Base-by-base conservation (phyloP, 2,797 vertebrate species). In the Diceros bicornis region DNA sequence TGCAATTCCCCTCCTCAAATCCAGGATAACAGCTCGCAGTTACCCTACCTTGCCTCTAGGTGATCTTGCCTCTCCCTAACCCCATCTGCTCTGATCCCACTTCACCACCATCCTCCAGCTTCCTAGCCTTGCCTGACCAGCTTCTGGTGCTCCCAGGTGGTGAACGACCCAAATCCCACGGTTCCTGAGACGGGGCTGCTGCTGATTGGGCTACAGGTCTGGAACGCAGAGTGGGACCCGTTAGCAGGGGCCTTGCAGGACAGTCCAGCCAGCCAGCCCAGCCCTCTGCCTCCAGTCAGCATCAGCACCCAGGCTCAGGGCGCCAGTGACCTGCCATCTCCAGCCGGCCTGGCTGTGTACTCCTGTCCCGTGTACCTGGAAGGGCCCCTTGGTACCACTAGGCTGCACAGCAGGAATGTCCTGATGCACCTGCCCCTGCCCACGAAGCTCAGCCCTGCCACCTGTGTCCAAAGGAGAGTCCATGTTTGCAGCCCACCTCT, bases 151-250 rank as follows among this genome's bases (percentile, higher is more conserved):
- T 78, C 32, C 62, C 92, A 98, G 98, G 98, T 98, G 84, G 95
- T 97, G 82, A 97, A 94, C 14, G n/a, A 92, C 97, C 77, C 91
- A 41, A 77, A 69, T 32, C n/a, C 97, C 68, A 83, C 90, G 0
- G 96, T 72, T 16, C 98, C 98, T 0, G 59, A 83, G 50, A 97
- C 90, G 1, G 95, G 98, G 12, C 91, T 99, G 91, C 99, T 98
- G 86, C 93, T 99, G 95, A 98, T 95, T 1, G 99, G 99, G 71
- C 97, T 99, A 79, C 98, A 99, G 93, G 97, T 99, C 23, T 98
- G 98, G 94, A 98, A 99, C 0, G 99, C 99, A 0, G 95, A 98
- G 21, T 99, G 99, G 99, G 98, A 99, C 97, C 61, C 96, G 0
- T 84, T 93, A 14, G 94, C 86, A 1, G 97, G 97, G 16, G 98